Base-by-base conservation (phyloP, 2,797 vertebrate genomes). In the Lagorchestes hirsutus region DNA sequence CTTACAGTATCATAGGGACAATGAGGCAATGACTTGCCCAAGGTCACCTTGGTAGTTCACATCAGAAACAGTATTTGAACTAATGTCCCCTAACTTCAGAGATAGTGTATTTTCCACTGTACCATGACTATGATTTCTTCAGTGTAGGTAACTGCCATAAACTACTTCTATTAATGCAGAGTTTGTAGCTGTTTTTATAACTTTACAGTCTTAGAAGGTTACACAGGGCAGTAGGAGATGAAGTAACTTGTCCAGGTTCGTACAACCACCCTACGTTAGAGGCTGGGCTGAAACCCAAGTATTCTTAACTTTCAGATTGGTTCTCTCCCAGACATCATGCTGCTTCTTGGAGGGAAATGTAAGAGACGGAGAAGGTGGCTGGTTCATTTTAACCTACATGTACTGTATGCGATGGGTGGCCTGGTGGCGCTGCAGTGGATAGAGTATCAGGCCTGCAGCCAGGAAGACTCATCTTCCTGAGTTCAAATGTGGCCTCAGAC, bases 401-500 rank as follows among this genome's bases (percentile, higher is more conserved):
- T 74, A n/a, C 62, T 74, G 10, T 40, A 18, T 34, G 16, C 14
- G 18, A n/a, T n/a, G 62, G 34, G 14, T 16, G 1, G 5, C 34
- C n/a, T n/a, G 34, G 5, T n/a, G 62, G 16, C 14, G 6, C 34
- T 18, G 5, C 5, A n/a, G 62, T 74, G 14, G 4, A n/a, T 18
- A 40, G 34, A n/a, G 34, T 10, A 1, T 4, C 34, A n/a, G 34
- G 5, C 62, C 34, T 40, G 0, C 34, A 74, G 4, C n/a, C 14
- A n/a, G 16, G 34, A n/a, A 74, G 4, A 74, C 14, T 67, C 9
- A 22, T 67, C 34, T 16, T 62, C 18, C 90, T 74, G 0, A 62
- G 27, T 93, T 96, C 95, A 94, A 93, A 93, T 90, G 91, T 95
- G 4, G 55, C 16, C 18, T 54, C 4, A 56, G 29, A 8, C 6